Base-by-base conservation (phyloP, 2,888 invertebrate species). In the Melanostoma scalare region DNA sequence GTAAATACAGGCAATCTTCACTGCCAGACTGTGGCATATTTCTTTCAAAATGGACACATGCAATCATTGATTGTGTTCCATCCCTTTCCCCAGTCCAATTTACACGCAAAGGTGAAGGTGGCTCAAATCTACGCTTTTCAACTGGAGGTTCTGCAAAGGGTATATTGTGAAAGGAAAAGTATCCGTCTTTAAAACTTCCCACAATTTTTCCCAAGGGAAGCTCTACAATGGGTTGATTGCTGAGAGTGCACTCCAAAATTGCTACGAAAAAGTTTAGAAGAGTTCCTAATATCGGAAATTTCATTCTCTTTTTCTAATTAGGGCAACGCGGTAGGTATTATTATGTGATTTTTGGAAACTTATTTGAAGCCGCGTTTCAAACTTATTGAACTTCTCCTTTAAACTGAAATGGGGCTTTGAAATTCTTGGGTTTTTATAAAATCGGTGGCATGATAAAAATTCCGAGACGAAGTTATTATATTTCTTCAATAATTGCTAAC, bases 111-210 rank as follows among this genome's bases (percentile, higher is more conserved):
- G 86, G 88, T 33, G 79, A 80, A 2, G 89, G 89, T 63, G 89
- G 87, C 89, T 93, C 92, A 88, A 94, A 95, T 87, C 95, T 90
- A 50, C 92, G 91, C 80, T 93, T 92, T 9, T 94, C 94, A 9
- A 94, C 88, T 0, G 95, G 95, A 9, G 95, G 93, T 63, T 93
- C 89, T 0, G 95, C 95, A 86, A 94, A 95, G 0, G 95, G 95
- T 53, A 95, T 91, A 0, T 95, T 94, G 85, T 93, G 92, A 86
- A 94, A 95, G 53, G 94, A 93, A n/a, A 93, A 93, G 85, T 92
- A 94, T 0, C 88, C 87, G 0, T 86, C 87, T 35, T 82, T 75
- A 31, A 87, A 85, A 5, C 86, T 86, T 6, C 90, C 90, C 3
- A 85, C 85, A 10, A 90, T 61, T 60, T 81, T 86, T 0, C 90